A percentile compares a stretch with the other conserved stretches of the same genome.
These are phyloP conservation scores for Lasioglossum oenotherae DNA, from an alignment of 2,888 invertebrate genomes.

Conservation along the genomic window DNA sequence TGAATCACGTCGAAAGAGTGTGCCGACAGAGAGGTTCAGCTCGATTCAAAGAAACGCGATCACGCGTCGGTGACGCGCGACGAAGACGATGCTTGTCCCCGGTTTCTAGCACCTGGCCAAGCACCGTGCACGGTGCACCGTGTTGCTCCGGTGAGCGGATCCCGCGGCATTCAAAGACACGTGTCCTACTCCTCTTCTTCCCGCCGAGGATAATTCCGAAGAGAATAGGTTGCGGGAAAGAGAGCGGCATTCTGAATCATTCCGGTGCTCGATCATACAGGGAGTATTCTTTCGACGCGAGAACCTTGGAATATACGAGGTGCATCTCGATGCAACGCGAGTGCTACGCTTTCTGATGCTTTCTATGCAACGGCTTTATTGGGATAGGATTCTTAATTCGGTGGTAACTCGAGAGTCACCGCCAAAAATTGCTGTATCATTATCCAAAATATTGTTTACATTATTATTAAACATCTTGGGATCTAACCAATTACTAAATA, in stretches of 20 bases:
- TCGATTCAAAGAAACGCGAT: not conserved
- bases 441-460: too few species aligned
- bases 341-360: not conserved
- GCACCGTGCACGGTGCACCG: not conserved
- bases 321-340: not conserved
- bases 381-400: too few species aligned
- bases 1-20: slow-evolving; percentile 2
- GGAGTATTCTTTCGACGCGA: slow-evolving; percentile 1
- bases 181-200: not conserved
- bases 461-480: too few species aligned
- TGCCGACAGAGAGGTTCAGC: not conserved
- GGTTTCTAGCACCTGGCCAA: slow-evolving; percentile 4
- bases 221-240: slow-evolving; percentile 7
- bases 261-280: slow-evolving; percentile 13
- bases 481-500: too few species aligned
- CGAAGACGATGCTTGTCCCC: not conserved
- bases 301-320: not conserved
- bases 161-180: not conserved
- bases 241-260: slow-evolving; percentile 8
- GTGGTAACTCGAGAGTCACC: too few species aligned
- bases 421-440: too few species aligned
- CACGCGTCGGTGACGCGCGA: slow-evolving; percentile 8
- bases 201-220: slow-evolving; percentile 3
- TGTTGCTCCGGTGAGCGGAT: slow-evolving; percentile 1
- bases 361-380: not conserved